Evolutionary conservation across 1,140 invertebrate genomes (phyloP), one percentile per base, ranked within the genome.

Genomic region (Sarcophaga bullata): DNA sequence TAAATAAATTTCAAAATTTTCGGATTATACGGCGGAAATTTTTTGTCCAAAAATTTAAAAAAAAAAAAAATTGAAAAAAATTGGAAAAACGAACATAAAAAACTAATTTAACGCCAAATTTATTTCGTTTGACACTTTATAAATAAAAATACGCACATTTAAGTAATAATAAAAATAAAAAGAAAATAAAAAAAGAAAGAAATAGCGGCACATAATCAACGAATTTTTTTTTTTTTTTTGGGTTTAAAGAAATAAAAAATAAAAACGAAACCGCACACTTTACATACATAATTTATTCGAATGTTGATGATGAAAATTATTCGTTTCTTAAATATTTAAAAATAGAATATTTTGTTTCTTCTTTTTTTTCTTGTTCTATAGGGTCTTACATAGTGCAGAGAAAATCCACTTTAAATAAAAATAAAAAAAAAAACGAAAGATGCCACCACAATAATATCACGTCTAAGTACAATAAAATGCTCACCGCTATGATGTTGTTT

Each of bases 101-200:
- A 19, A 68, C 6, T 68, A 68, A 68, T 68, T 68, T 68, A 68
- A 68, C 62, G 62, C 62, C 19, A 68, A 68, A 68, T 68, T 68
- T 68, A 68, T 68, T 68, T 68, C 62, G 62, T 68, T 68, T 68
- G 62, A 68, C 62, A 68, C 62, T 19, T 68, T 68, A 68, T 68
- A 68, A 68, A 68, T 37, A 37, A 68, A 68, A 8, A 68, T 68
- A 7, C 62, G 19, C 15, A 25, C 62, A 68, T 37, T 37, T 37
- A 37, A 37, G 25, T 37, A 37, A 37, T 37, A 37, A 37, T 37
- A 37, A 37, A 19, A 68, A n/a, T n/a, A n/a, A n/a, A n/a, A n/a
- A n/a, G n/a, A 68, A 19, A 19, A 19, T 25, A 19, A 25, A 37
- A 37, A 2, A 37, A 37, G 4, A 37, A 37, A 37, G 25, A 37